phyloP scores from a whole-genome alignment of 37 sponge, comb jelly and placozoan species.

The Theonella swinhoei region DNA sequence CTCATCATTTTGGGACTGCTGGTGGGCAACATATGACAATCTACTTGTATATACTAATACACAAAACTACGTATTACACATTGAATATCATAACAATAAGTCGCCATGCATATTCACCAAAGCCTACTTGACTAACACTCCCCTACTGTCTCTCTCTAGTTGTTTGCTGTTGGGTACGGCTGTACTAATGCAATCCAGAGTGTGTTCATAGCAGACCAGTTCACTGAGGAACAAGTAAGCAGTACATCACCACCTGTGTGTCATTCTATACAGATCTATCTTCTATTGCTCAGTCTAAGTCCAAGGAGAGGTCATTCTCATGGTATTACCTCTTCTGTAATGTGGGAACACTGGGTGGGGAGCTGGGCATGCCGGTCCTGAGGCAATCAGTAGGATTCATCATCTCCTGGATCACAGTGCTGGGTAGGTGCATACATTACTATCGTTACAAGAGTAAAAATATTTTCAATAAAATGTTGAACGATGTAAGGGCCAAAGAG shows the following conservation, averaged over 20 bases:
- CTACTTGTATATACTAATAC: no score
- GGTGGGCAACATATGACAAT: slow-evolving; percentile 16
- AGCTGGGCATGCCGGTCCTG: slow-evolving; percentile 59
- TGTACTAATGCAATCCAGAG: slow-evolving; percentile 66
- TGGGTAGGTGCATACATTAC: slow-evolving; percentile 55
- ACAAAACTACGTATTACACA: no score
- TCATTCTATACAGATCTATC: not conserved
- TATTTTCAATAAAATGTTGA: no score
- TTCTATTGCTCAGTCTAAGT: slow-evolving; percentile 16
- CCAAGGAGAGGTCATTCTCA: slow-evolving; percentile 59
- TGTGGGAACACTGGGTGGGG: slow-evolving; percentile 54
- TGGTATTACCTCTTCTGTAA: slow-evolving; percentile 77
- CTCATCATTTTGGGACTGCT: slow-evolving; percentile 41
- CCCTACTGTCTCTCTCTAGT: slow-evolving; percentile 31
- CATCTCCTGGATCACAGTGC: slow-evolving; percentile 20
- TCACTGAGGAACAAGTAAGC: slow-evolving; percentile 59
- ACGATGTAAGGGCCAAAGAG: no score
- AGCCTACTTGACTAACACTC: no score
- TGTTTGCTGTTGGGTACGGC: slow-evolving; percentile 68
- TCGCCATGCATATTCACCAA: no score
- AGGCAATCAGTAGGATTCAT: slow-evolving; percentile 62
- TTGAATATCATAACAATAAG: no score
- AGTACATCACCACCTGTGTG: not conserved
- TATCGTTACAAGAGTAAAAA: no score
- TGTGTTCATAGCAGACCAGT: slow-evolving; percentile 83